These are phyloP conservation scores for Phylloscopus whistleri DNA, from an alignment of 2,113 vertebrate genomes.

Conservation along the genomic window DNA sequence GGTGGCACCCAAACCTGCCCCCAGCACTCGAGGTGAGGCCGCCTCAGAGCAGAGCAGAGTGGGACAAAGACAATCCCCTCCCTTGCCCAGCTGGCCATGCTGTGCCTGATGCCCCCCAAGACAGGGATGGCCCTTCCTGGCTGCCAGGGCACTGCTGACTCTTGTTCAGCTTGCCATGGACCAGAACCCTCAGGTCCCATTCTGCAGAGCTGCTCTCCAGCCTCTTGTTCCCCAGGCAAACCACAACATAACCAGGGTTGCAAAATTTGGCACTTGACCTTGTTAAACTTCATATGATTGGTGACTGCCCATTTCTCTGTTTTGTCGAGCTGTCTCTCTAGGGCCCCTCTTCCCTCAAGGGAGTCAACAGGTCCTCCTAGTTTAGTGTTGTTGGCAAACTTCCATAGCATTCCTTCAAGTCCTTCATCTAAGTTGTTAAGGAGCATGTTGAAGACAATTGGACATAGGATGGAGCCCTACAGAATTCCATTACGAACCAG, in stretches of 20 bases:
- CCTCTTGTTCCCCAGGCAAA: not conserved
- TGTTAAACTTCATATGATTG: not conserved
- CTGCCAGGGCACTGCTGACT: not conserved
- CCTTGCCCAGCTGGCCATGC: no score
- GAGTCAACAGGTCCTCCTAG: not conserved
- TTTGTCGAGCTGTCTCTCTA: not conserved
- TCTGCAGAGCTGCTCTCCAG: rapidly evolving
- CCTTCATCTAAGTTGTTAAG: not conserved
- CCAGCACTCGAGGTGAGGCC: no score
- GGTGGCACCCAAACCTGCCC: rapidly evolving
- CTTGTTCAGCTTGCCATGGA: rapidly evolving
- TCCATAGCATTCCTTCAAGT: not conserved
- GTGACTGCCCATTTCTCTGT: not conserved
- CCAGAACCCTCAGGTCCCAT: not conserved
- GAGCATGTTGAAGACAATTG: not conserved
- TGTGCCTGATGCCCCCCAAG: no score
- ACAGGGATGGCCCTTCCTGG: not conserved
- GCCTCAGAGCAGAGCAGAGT: no score
- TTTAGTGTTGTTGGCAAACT: not conserved
- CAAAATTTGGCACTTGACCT: not conserved
- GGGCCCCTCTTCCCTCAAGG: not conserved
- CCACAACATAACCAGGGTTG: not conserved
- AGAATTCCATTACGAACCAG: not conserved
- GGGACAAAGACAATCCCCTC: no score
- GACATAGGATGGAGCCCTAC: not conserved